Evolutionary conservation across 2,888 invertebrate genomes (phyloP), one percentile per base, ranked within the genome.

Genomic region (Neocrepidodera transversa): DNA sequence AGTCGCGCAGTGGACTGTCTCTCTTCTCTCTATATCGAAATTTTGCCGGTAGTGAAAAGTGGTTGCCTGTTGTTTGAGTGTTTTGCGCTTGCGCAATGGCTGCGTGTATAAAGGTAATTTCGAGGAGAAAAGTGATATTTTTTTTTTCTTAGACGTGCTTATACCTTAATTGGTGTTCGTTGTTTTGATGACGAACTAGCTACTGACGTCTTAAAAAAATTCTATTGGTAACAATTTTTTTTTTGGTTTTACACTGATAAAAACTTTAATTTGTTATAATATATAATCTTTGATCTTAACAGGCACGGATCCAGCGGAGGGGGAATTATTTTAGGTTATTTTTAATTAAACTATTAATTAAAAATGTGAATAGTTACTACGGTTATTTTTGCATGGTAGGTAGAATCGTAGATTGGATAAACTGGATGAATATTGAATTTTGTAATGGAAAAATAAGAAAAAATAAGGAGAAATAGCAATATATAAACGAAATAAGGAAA

Each of bases 41-140:
- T 54, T 40, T 54, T 47, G 54, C 54, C 36, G 45, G 51, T 51
- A 38, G 36, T 45, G 35, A 42, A 53, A 45, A 42, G 54, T 36
- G 45, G 54, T 23, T 54, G 51, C 40, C 45, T 43, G 52, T 43
- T 52, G 52, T 53, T 32, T 18, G 35, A 16, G 3, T 1, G 13
- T n/a, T 32, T n/a, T 47, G 54, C 54, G 42, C 54, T n/a, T 47
- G 43, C 45, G 10, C 53, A 2, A 17, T 23, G 14, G 18, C 32
- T 54, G 45, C 54, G 45, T 47, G 36, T 26, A 18, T 23, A 45
- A 43, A 45, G 53, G 54, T 53, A 53, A 53, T 53, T 43, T 35
- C n/a, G n/a, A 26, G 13, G 8, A 43, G 26, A 43, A 43, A 43
- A 20, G 43, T 26, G 14, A 8, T 38, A 38, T 43, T 43, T 43